Base-by-base conservation (phyloP, 2,888 invertebrate genomes). In the Beris chalybata region DNA sequence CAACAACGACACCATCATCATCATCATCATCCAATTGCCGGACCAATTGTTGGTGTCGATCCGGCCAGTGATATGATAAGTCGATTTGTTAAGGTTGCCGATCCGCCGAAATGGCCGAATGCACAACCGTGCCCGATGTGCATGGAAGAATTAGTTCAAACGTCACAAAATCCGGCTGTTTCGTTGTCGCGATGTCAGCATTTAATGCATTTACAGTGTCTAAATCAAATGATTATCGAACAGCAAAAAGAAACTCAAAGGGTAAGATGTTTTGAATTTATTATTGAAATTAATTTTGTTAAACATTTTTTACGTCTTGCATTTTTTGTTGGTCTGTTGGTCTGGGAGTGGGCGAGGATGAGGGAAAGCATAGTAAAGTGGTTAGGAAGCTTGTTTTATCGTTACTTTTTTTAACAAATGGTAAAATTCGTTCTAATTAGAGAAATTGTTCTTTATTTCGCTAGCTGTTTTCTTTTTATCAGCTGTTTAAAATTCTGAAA, bases 121-220 rank as follows among this genome's bases (percentile, higher is more conserved):
- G 83, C 87, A 67, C 89, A 88, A 76, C 88, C 88, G 22, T 91
- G 89, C 74, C 91, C 92, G 57, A 85, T 89, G 73, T 88, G 87
- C 73, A 82, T 88, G 74, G 85, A 87, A 72, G 85, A 84, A 68
- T 74, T 88, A 55, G 76, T 79, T 12, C 79, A 80, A 47, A 77
- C 76, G 65, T 72, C 78, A 32, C 79, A 80, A 66, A 85, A 85
- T 72, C 84, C 85, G 11, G 87, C 88, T 13, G 86, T 89, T 57
- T 86, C 88, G 70, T 83, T 90, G 66, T 86, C 85, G 72, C 87
- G 87, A 69, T 94, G 93, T 79, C 86, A 86, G 70, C 94, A 94
- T 81, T 84, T 89, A 78, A 85, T 93, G 79, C 93, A 93, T 79
- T 84, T 90, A 73, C 87, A 89, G 73, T 94, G 94, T 76, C 83